Evolutionary conservation across 2,888 invertebrate genomes (phyloP).

Genomic region (Agapostemon virescens): DNA sequence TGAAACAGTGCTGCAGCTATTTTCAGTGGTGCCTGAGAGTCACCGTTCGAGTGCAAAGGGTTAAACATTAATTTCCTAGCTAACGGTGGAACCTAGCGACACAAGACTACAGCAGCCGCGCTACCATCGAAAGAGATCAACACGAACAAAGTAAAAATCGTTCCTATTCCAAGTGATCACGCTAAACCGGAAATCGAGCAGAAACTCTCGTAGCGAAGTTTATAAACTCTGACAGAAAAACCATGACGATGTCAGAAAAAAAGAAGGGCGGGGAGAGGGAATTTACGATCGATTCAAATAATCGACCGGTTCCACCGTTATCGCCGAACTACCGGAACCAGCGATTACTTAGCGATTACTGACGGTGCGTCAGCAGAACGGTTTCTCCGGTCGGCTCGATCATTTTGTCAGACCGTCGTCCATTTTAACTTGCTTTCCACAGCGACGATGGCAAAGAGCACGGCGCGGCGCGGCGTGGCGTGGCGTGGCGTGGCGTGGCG

Average conservation of each 20-base stretch:
- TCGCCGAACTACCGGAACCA: neutral
- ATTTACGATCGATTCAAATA: neutral
- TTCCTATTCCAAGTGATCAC: neutral
- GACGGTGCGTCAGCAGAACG: conserved; percentile 21
- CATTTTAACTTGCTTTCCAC: neutral
- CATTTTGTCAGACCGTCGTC: conserved; percentile 12
- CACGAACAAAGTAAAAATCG: neutral
- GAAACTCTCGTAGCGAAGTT: neutral
- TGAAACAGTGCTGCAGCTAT: too few species aligned
- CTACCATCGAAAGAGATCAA: neutral
- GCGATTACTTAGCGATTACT: conserved; percentile 20
- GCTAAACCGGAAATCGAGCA: neutral
- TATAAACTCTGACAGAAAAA: neutral
- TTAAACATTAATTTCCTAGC: too few species aligned
- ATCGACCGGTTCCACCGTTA: neutral
- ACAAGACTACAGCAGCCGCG: neutral
- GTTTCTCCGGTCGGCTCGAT: conserved; percentile 9
- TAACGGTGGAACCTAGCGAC: neutral
- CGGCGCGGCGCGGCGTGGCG: neutral
- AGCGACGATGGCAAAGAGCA: conserved; percentile 10
- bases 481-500: neutral
- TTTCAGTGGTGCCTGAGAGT: too few species aligned
- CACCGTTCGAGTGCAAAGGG: too few species aligned
- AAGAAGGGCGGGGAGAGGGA: neutral
- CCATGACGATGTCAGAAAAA: neutral